Percentiles rank a stretch among this genome's conserved stretches.
These are phyloP conservation scores for Pseudopodoces humilis DNA, from an alignment of 2,113 vertebrate species.

Conservation along the genomic window DNA sequence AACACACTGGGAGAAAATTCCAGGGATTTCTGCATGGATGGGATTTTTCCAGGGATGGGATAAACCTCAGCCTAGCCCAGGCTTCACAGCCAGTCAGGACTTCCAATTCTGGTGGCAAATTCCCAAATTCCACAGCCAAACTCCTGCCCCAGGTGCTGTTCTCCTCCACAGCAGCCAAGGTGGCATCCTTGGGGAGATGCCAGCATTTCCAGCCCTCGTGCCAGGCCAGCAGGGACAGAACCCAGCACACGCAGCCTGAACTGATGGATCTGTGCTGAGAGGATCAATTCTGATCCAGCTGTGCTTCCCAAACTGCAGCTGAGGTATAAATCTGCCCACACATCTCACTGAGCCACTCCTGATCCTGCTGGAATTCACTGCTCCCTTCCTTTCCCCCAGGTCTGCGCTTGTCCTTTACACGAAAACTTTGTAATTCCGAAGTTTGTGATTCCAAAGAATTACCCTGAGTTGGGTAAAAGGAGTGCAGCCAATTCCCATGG, in stretches of 20 bases:
- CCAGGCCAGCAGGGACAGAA: neutral
- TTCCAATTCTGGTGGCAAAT: neutral
- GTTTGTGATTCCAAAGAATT: neutral
- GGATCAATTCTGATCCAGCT: neutral
- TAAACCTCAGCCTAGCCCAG: neutral
- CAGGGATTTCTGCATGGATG: accelerated
- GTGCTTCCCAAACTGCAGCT: neutral
- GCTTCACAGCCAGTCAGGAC: neutral
- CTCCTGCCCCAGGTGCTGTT: neutral
- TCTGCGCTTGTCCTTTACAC: neutral
- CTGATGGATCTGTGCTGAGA: neutral
- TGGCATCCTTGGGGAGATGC: neutral
- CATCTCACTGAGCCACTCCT: neutral
- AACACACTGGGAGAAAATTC: neutral
- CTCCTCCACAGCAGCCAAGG: neutral
- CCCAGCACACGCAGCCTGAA: neutral
- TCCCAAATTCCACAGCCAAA: neutral
- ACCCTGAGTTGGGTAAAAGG: neutral
- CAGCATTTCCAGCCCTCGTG: neutral
- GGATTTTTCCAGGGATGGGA: neutral
- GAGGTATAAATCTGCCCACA: neutral
- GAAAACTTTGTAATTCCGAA: neutral
- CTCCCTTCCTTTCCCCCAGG: neutral
- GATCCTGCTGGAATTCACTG: neutral
- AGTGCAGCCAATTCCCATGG: accelerated